Conservation (phyloP, 2,113 vertebrate species). For the Centrocercus urophasianus region DNA sequence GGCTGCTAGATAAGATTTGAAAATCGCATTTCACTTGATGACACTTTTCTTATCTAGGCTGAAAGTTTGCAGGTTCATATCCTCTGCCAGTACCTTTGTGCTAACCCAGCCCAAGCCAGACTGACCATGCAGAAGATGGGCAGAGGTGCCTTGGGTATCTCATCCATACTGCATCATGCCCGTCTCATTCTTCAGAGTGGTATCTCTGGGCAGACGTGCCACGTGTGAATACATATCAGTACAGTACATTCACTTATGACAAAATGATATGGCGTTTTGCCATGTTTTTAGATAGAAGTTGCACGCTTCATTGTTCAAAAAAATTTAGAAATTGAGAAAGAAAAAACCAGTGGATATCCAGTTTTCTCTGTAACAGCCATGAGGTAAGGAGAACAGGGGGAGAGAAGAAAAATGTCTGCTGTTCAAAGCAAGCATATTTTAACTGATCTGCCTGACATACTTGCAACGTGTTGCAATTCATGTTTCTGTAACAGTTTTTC, state of each 20-base stretch:
- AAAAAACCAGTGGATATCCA: neutral
- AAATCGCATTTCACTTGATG: neutral
- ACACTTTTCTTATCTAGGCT: neutral
- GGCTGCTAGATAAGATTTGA: neutral
- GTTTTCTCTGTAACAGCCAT: neutral
- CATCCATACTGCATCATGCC: neutral
- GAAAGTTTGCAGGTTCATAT: neutral
- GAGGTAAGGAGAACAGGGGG: accelerated
- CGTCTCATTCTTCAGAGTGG: accelerated
- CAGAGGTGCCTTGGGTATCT: neutral
- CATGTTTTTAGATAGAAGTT: neutral
- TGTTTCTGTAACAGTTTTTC: neutral
- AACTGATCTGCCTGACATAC: too few relatives aligned
- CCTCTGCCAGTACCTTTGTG: neutral
- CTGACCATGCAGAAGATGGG: neutral
- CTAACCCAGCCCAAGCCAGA: neutral
- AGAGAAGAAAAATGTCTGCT: neutral
- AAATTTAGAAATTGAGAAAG: neutral
- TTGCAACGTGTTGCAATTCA: neutral
- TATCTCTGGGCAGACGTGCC: neutral
- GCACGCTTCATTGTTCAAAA: neutral
- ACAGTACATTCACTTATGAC: neutral
- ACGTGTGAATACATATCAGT: neutral
- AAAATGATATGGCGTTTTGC: neutral
- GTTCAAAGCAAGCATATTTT: too few relatives aligned